Conservation (phyloP, 2,797 vertebrate genomes). For the Myripristis jacobus region DNA sequence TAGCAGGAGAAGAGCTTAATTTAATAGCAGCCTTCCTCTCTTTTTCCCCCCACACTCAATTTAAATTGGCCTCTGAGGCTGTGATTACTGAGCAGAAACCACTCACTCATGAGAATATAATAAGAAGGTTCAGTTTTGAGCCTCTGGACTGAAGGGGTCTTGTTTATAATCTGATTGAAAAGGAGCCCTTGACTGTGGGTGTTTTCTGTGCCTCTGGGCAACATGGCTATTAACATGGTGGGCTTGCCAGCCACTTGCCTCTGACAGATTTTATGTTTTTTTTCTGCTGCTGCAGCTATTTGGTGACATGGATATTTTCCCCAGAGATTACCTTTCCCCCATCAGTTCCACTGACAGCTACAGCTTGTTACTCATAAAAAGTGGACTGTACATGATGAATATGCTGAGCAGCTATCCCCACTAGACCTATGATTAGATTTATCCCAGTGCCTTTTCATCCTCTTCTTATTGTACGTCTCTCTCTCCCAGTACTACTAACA, state of each 20-base stretch:
- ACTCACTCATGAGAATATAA: conserved; percentile 75
- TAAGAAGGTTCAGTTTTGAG: conserved; percentile 67
- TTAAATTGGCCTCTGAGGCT: conserved; percentile 71
- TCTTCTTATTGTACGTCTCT: conserved; percentile 57
- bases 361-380: conserved; percentile 44
- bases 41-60: conserved; percentile 75
- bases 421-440: conserved; percentile 36
- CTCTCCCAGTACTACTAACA: conserved; percentile 65
- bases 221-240: conserved; percentile 59
- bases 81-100: conserved; percentile 75
- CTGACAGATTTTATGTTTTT: conserved; percentile 36
- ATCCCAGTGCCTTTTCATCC: conserved; percentile 41
- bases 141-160: conserved; percentile 69
- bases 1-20: conserved; percentile 74
- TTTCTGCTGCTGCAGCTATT: conserved; percentile 40
- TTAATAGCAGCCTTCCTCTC: conserved; percentile 72
- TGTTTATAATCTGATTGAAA: conserved; percentile 70
- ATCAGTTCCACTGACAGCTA: conserved; percentile 31
- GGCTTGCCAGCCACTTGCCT: conserved; percentile 46
- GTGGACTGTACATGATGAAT: conserved; percentile 6
- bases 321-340: conserved; percentile 13
- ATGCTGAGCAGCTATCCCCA: conserved; percentile 55
- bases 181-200: conserved; percentile 60
- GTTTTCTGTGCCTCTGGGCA: conserved; percentile 58
- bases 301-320: conserved; percentile 17